These are phyloP conservation scores for Sebastes oblongus DNA, from an alignment of 2,797 vertebrate species.

Conservation along the genomic window DNA sequence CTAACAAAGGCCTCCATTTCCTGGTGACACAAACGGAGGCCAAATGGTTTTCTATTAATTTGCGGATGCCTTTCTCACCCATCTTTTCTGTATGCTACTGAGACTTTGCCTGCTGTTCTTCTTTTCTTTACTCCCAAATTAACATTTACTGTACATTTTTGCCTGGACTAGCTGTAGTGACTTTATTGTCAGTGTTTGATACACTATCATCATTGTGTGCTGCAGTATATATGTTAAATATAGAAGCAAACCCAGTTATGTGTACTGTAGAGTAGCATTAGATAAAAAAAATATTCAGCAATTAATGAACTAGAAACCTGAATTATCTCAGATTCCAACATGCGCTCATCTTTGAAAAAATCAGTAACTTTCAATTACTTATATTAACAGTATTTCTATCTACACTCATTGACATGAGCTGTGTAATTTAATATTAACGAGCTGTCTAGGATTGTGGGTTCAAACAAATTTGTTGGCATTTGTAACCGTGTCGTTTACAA, in stretches of 20 bases:
- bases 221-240: neutral
- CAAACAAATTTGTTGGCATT: neutral
- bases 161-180: neutral
- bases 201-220: neutral
- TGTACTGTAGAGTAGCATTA: neutral
- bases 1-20: neutral
- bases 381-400: too few species aligned
- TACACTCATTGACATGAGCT: too few species aligned
- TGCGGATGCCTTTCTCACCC: neutral
- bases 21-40: neutral
- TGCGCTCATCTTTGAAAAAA: too few species aligned
- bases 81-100: neutral
- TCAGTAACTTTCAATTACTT: too few species aligned
- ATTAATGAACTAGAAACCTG: neutral
- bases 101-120: neutral
- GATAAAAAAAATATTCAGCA: neutral
- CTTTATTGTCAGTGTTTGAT: neutral
- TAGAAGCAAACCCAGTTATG: neutral
- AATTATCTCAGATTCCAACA: neutral
- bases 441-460: neutral
- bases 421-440: too few species aligned
- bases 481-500: neutral
- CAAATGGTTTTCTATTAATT: neutral
- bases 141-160: neutral
- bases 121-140: neutral